Base-by-base conservation (phyloP, 1,140 invertebrate genomes). In the Bombus pyrosoma region DNA sequence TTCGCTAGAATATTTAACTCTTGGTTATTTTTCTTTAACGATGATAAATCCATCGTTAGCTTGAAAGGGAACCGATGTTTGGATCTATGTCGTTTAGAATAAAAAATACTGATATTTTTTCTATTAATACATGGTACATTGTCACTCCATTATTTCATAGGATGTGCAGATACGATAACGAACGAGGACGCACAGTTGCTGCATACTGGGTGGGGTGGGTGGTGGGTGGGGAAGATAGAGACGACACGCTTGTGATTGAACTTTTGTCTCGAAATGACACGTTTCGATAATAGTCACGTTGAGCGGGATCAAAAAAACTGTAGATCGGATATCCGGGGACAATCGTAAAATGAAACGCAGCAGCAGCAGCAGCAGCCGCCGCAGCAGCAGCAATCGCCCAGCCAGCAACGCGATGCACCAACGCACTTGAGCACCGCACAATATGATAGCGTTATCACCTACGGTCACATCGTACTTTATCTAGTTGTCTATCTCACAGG, bases 341-440 rank as follows among this genome's bases (percentile, higher is more conserved):
- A 62, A 88, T 83, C 75, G 71, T 75, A 78, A 84, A 77, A 82
- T 39, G 39, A 83, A 77, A 81, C 68, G 59, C 90, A 90, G 83
- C 89, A 76, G n/a, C 53, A 62, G 47, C 47, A 47, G 47, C 47
- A 53, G 73, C 87, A 81, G 87, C 86, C 57, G 86, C 89, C 78
- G 87, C 89, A 64, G 77, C 80, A 81, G 59, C 90, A 90, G 89
- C 86, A 62, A 81, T 75, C 66, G 89, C 89, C 66, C 90, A 90
- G 89, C 89, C 89, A 90, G 77, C 86, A 89, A 78, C 81, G 59
- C 89, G 69, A 89, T 62, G 90, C 90, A 91, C 90, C 86, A 91
- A 84, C 80, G 90, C 90, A 91, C 90, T 91, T 87, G 85, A 91
- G 89, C 90, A 91, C 90, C 82, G 90, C 90, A 91, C 88, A 87